phyloP scores from a whole-genome alignment of 2,113 vertebrate species.

The Tyrannus savana region DNA sequence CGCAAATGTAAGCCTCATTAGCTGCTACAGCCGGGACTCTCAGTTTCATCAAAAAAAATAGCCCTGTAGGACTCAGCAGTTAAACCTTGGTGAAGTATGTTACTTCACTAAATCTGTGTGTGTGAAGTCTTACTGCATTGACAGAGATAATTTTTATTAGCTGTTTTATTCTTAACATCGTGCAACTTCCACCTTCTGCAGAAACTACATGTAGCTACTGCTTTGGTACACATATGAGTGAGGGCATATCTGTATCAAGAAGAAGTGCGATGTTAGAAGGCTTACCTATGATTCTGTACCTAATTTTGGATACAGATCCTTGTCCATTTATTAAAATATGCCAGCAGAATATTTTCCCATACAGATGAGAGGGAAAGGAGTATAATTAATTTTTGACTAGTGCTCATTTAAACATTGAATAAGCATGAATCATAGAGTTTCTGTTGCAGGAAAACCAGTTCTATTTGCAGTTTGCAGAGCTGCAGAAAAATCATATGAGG shows the following conservation, averaged over 20 bases:
- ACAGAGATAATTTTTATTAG: neutral
- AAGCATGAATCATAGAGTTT: neutral
- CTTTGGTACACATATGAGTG: neutral
- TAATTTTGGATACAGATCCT: neutral
- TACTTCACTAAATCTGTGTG: neutral
- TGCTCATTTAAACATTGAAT: neutral
- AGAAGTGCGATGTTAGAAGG: accelerated
- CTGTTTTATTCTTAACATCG: neutral
- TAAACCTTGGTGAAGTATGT: neutral
- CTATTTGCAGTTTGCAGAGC: neutral
- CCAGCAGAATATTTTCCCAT: neutral
- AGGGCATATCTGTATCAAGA: neutral
- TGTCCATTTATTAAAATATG: neutral
- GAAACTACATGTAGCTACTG: neutral
- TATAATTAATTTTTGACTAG: neutral
- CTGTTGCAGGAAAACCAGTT: neutral
- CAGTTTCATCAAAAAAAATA: constrained; percentile 33
- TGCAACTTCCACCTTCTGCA: neutral
- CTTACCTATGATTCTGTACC: neutral
- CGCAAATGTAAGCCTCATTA: neutral
- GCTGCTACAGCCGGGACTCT: neutral
- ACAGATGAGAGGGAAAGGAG: neutral
- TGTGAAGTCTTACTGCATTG: neutral
- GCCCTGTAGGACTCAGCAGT: neutral
- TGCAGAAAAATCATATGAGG: neutral